These are phyloP conservation scores for Drosophila acutilabella DNA, from an alignment of 2,888 invertebrate species.

Conservation along the genomic window DNA sequence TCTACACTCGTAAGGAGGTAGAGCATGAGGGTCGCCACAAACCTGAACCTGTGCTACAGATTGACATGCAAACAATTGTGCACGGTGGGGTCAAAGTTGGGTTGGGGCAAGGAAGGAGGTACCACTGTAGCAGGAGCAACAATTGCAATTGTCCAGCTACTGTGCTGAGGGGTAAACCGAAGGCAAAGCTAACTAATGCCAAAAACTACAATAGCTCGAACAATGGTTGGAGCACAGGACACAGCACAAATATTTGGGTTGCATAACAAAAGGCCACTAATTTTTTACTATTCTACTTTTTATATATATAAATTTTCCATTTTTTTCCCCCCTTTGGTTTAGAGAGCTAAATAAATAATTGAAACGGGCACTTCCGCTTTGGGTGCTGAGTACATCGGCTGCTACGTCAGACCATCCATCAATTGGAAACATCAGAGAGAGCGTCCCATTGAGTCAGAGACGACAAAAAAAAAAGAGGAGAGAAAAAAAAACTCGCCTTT, in stretches of 20 bases:
- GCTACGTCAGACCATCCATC: slow-evolving; percentile 71
- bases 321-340: slow-evolving; percentile 26
- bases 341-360: slow-evolving; percentile 73
- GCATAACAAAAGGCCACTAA: slow-evolving; percentile 73
- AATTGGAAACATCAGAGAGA: slow-evolving; percentile 59
- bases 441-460: slow-evolving; percentile 61
- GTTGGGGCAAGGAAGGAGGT: slow-evolving; percentile 2
- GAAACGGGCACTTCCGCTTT: slow-evolving; percentile 73
- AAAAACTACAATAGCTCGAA: slow-evolving; percentile 59
- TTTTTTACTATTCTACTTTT: slow-evolving; percentile 37
- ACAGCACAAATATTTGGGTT: slow-evolving; percentile 67
- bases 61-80: slow-evolving; percentile 78
- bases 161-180: background rate
- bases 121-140: slow-evolving; percentile 57
- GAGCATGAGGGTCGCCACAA: slow-evolving; percentile 23
- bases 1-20: background rate
- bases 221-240: slow-evolving; percentile 41
- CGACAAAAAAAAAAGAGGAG: slow-evolving; percentile 1
- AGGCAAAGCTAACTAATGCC: slow-evolving; percentile 50
- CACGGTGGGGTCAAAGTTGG: background rate
- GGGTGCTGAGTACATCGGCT: slow-evolving; percentile 32
- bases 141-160: slow-evolving; percentile 73
- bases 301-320: slow-evolving; percentile 7
- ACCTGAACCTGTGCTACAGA: slow-evolving; percentile 69
- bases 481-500: slow-evolving; percentile 25